These are phyloP conservation scores for Stegastes partitus DNA, from an alignment of 2,113 vertebrate species.

Conservation along the genomic window DNA sequence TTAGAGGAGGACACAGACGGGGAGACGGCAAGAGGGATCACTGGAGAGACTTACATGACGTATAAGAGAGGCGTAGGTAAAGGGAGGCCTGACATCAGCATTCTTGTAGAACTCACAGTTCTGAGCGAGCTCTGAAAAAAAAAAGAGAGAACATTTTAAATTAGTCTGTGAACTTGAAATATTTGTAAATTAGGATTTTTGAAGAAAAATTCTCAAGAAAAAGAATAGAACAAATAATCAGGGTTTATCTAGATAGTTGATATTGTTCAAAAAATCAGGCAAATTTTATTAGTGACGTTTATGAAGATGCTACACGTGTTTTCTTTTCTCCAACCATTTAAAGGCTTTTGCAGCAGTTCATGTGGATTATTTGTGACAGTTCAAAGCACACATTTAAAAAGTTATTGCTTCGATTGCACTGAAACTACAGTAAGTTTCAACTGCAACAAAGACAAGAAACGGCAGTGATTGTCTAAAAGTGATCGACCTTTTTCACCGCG, in stretches of 20 bases:
- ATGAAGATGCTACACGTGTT: too few relatives aligned
- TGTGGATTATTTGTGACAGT: background rate
- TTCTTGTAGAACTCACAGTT: constrained; percentile 99
- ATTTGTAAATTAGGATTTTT: too few relatives aligned
- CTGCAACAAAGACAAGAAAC: constrained; percentile 6
- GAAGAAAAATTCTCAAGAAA: background rate
- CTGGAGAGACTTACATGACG: constrained; percentile 90
- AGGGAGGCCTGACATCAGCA: constrained; percentile 97
- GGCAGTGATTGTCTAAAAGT: background rate
- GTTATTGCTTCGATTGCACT: background rate
- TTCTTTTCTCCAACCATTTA: background rate
- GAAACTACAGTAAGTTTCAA: background rate
- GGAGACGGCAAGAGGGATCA: background rate
- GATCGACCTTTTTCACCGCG: background rate
- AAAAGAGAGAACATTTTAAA: constrained; percentile 1
- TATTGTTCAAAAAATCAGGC: too few relatives aligned
- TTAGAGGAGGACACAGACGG: constrained; percentile 14
- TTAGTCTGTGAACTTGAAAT: too few relatives aligned
- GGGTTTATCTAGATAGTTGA: too few relatives aligned
- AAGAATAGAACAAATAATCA: too few relatives aligned
- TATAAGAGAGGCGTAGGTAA: constrained; percentile 99
- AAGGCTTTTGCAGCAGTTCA: background rate
- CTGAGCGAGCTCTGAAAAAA: constrained; percentile 93
- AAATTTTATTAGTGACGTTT: too few relatives aligned
- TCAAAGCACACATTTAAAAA: background rate